A percentile compares a stretch with the other conserved stretches of the same genome.
Conservation (phyloP, 2,113 vertebrate species). For the Gallinago paraguaiae region DNA sequence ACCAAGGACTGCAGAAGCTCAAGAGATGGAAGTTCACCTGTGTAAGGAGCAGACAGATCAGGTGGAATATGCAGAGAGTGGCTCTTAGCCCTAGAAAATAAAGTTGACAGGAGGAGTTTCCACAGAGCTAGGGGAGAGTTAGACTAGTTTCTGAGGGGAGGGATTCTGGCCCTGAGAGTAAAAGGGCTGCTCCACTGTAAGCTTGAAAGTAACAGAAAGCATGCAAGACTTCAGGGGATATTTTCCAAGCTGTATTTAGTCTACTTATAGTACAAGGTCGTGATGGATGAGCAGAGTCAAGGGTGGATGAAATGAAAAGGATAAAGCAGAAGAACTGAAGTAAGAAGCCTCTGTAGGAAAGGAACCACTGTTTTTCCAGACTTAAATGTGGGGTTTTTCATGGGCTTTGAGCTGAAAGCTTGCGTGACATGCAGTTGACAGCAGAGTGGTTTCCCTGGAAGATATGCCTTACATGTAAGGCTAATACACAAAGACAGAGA, state of each 20-base stretch:
- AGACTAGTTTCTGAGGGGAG: not conserved
- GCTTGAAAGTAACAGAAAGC: not conserved
- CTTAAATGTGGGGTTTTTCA: not conserved
- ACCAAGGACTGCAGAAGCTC: not conserved
- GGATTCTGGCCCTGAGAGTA: not conserved
- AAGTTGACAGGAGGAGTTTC: not conserved
- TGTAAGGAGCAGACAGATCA: not conserved
- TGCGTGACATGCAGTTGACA: not conserved
- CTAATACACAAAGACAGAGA: not conserved
- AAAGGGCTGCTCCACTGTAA: not conserved
- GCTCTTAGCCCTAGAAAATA: not conserved
- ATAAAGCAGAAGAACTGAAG: not conserved
- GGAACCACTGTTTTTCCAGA: not conserved
- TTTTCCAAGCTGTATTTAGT: not conserved
- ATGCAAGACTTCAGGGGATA: not conserved
- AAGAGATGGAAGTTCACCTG: not conserved
- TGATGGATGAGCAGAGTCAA: not conserved
- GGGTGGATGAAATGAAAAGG: not conserved
- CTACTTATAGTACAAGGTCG: not conserved
- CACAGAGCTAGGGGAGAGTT: not conserved
- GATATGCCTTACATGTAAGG: not conserved
- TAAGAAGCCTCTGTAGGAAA: not conserved
- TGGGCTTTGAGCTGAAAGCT: not conserved
- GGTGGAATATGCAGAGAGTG: not conserved
- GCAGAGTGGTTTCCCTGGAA: constrained; percentile 2